Evolutionary conservation across 1,140 invertebrate species (phyloP), one percentile per base, ranked within the genome.

Genomic region (Lepidurus apus): DNA sequence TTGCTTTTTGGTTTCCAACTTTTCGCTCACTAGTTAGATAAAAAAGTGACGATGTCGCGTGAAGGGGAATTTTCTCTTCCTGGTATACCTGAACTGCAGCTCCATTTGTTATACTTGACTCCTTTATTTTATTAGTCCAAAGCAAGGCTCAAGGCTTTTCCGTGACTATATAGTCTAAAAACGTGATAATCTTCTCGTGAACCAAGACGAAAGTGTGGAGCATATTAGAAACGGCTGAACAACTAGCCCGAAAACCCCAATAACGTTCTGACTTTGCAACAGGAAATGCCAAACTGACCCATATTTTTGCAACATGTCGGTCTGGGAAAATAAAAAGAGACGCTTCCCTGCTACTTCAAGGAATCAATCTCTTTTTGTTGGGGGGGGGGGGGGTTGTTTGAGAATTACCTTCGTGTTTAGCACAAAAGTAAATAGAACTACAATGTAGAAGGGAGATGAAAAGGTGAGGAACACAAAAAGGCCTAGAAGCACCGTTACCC

Each of bases 241-340:
- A 17, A 47, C 45, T 65, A 9, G 6, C 53, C 21, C 2, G 17
- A 65, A 65, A 13, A 65, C 21, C n/a, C n/a, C n/a, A n/a, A n/a
- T 6, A 21, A 65, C 53, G 17, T 65, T 17, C 17, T 34, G 34
- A 34, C 34, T 34, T 34, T 34, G 17, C 21, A n/a, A 17, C 53
- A 65, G 53, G 53, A 65, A 65, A 21, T 65, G 53, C 53, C 17
- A 65, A 65, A 65, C 21, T 65, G 53, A 65, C 53, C 53, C 53
- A 65, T 65, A 65, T 65, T 34, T 4, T 65, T 65, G n/a, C 53
- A 65, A 7, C 53, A 0, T 65, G 10, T 65, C 53, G 4, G 53
- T 65, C 13, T 21, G 21, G 53, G 53, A 21, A 65, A 65, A 65
- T 17, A 13, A 13, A 21, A 65, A 65, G 53, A 65, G 13, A 65